Percentiles rank a stretch among this genome's conserved stretches.
Conservation (phyloP, 2,113 vertebrate genomes). For the Scomber scombrus region DNA sequence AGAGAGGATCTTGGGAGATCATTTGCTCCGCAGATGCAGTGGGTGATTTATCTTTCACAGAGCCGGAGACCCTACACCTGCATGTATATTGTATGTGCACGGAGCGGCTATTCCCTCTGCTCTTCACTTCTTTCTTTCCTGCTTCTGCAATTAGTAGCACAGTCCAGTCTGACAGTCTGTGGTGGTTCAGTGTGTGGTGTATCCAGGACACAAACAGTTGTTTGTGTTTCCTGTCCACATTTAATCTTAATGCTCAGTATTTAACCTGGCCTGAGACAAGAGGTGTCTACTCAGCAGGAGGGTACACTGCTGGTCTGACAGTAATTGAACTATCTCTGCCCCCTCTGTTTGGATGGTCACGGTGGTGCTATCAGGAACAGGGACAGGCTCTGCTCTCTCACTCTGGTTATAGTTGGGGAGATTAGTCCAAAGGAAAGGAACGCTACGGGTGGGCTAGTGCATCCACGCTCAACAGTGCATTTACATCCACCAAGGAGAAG, state of each 20-base stretch:
- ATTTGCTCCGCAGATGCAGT: too few species aligned
- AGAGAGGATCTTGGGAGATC: too few species aligned
- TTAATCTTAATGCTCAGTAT: too few species aligned
- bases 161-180: too few species aligned
- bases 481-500: not conserved
- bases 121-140: not conserved
- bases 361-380: not conserved
- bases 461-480: not conserved
- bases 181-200: too few species aligned
- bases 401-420: not conserved
- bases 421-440: not conserved
- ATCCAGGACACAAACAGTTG: too few species aligned
- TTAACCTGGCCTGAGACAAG: too few species aligned
- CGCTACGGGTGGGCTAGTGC: not conserved
- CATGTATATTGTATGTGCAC: not conserved
- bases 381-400: not conserved
- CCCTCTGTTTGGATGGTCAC: not conserved
- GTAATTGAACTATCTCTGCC: not conserved
- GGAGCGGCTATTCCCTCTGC: not conserved
- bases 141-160: slow-evolving; percentile 4
- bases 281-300: not conserved
- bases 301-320: not conserved
- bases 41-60: too few species aligned
- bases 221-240: too few species aligned
- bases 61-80: too few species aligned